Conservation (phyloP, 2,113 vertebrate species). For the Circaetus cinerascens region DNA sequence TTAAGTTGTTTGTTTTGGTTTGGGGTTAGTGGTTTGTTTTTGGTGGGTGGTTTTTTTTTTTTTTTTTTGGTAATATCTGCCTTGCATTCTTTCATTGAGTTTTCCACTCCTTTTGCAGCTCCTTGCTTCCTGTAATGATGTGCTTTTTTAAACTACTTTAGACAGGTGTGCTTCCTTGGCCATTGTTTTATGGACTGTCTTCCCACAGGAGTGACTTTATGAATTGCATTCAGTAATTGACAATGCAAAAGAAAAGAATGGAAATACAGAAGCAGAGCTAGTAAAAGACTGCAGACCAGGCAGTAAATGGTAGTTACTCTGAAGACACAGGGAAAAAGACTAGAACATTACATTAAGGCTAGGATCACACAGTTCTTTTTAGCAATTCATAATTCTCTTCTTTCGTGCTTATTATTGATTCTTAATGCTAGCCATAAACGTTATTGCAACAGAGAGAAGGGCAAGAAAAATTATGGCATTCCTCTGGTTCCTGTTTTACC, state of each 20-base stretch:
- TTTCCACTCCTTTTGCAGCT: not conserved
- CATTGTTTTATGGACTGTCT: not conserved
- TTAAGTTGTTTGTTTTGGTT: no score
- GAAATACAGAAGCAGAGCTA: not conserved
- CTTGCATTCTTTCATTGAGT: not conserved
- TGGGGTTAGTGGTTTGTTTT: not conserved
- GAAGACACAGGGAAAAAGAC: not conserved
- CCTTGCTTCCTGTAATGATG: not conserved
- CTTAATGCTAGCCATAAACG: not conserved
- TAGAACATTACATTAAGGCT: not conserved
- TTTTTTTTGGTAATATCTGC: not conserved
- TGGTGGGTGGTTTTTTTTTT: no score
- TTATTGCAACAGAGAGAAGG: not conserved
- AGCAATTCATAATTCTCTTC: rapidly evolving
- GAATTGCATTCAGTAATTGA: not conserved
- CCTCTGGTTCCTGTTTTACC: not conserved
- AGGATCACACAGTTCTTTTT: not conserved
- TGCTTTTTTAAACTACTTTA: not conserved
- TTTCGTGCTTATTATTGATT: not conserved
- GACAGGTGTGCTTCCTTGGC: not conserved
- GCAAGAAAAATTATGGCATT: not conserved
- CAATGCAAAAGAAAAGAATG: not conserved
- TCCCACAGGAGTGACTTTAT: not conserved
- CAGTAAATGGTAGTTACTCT: not conserved
- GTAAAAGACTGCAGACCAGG: not conserved